Conservation (phyloP, 37 sponge, comb jelly and placozoan genomes). For the Cladorhizidae sp. region DNA sequence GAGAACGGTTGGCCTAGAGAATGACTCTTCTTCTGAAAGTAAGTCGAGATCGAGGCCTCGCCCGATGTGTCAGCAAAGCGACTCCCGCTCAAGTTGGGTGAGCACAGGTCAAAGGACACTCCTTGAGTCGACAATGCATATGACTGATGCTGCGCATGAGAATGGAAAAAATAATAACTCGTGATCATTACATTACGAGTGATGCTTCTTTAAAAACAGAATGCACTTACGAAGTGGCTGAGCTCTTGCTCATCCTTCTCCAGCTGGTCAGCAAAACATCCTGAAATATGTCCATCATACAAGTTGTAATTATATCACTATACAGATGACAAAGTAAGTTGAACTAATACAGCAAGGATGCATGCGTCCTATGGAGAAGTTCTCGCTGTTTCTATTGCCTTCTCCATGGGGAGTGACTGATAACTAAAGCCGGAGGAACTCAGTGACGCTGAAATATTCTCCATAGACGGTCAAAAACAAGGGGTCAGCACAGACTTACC, state of each 20-base stretch:
- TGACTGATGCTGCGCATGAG: neutral
- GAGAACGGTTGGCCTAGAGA: slow-evolving; percentile 28
- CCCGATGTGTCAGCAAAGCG: neutral
- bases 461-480: neutral
- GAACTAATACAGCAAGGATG: no score
- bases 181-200: no score
- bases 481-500: slow-evolving; percentile 2
- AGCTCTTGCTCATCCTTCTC: slow-evolving; percentile 39
- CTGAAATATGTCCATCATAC: neutral
- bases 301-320: neutral
- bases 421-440: no score
- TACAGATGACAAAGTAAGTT: neutral
- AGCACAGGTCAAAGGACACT: neutral
- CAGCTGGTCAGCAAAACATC: slow-evolving; percentile 41
- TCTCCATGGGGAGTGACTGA: no score
- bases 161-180: no score
- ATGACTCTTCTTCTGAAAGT: slow-evolving; percentile 49
- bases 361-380: no score
- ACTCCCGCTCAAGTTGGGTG: neutral
- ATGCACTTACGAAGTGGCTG: neutral
- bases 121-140: neutral
- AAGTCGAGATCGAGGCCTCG: slow-evolving; percentile 32
- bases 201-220: neutral
- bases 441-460: no score
- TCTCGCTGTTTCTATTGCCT: no score